Evolutionary conservation across 2,797 vertebrate species (phyloP).

Genomic region (Neomorphus geoffroyi): DNA sequence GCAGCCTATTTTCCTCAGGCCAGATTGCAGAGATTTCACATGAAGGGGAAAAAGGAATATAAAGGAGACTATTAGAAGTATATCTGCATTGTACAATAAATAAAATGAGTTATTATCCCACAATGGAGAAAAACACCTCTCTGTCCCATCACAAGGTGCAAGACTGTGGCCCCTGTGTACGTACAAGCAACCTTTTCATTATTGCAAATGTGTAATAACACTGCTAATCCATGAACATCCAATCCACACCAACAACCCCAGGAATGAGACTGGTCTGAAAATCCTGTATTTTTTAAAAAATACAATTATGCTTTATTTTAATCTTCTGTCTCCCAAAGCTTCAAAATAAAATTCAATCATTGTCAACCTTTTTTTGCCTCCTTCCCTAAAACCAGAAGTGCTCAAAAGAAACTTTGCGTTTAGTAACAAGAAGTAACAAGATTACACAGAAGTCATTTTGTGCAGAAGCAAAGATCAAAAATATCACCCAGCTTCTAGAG

Average conservation of each 20-base stretch:
- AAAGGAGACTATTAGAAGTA: not conserved
- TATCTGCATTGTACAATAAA: not conserved
- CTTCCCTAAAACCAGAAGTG: not conserved
- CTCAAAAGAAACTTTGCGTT: not conserved
- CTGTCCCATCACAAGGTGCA: not conserved
- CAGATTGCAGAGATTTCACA: not conserved
- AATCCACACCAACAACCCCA: not conserved
- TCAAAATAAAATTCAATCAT: not conserved
- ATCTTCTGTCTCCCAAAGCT: not conserved
- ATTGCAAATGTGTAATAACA: not conserved
- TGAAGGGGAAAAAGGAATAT: not conserved
- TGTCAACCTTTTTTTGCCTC: not conserved
- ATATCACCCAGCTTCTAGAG: not conserved
- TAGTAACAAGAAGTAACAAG: not conserved
- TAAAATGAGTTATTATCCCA: not conserved
- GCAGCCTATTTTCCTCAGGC: not conserved
- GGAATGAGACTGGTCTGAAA: not conserved
- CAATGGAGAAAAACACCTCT: not conserved
- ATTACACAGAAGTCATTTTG: not conserved
- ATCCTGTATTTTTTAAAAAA: not conserved
- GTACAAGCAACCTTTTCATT: not conserved
- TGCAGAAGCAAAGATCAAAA: not conserved
- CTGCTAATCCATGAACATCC: not conserved
- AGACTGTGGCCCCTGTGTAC: not conserved
- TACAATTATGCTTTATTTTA: rapidly evolving